These are phyloP conservation scores for Engraulis encrasicolus DNA, from an alignment of 2,113 vertebrate species.

Conservation along the genomic window DNA sequence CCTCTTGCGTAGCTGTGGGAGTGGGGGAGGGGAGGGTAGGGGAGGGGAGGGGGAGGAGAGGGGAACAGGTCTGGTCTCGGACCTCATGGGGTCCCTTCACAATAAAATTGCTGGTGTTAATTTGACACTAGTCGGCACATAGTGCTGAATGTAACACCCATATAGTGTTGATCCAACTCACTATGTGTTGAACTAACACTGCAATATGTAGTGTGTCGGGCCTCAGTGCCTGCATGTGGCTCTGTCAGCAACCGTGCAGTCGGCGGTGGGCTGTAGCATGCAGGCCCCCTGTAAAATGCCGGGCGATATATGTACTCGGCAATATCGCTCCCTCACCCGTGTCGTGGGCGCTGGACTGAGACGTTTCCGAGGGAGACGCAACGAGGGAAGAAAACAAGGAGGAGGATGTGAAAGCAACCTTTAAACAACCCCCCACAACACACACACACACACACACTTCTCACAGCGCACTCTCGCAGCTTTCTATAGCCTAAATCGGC, in stretches of 20 bases:
- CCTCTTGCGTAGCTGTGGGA: conserved; percentile 61
- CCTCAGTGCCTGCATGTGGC: too few species aligned
- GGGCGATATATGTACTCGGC: conserved; percentile 32
- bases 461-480: conserved; percentile 20
- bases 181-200: too few species aligned
- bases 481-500: conserved; percentile 76
- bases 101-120: too few species aligned
- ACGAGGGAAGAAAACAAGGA: conserved; percentile 52
- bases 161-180: too few species aligned
- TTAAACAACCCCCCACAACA: not conserved
- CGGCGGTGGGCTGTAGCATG: not conserved
- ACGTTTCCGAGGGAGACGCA: conserved; percentile 59
- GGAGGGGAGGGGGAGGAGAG: conserved; percentile 31
- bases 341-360: conserved; percentile 56
- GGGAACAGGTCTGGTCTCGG: too few species aligned
- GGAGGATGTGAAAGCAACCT: conserved; percentile 67
- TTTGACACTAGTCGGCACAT: too few species aligned
- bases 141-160: too few species aligned
- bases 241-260: too few species aligned
- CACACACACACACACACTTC: not conserved
- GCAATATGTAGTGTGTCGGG: too few species aligned
- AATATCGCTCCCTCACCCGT: conserved; percentile 58
- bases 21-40: conserved; percentile 53
- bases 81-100: not conserved
- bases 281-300: not conserved